Base-by-base conservation (phyloP, 2,888 invertebrate species). In the Lycocerus yunnanus region DNA sequence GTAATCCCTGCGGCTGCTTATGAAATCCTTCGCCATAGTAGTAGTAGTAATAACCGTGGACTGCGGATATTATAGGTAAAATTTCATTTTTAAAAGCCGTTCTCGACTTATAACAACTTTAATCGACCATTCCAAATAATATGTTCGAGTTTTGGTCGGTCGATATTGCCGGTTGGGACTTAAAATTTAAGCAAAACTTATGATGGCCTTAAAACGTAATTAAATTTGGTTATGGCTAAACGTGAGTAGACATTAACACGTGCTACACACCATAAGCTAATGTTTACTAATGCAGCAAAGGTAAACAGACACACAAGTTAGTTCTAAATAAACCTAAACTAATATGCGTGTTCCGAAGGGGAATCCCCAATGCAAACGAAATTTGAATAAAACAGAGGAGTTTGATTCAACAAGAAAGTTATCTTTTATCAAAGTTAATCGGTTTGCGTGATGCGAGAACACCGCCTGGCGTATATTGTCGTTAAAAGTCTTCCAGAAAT, bases 1-100 rank as follows among this genome's bases (percentile, higher is more conserved):
- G 68, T 72, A 72, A 72, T 72, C 72, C 63, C 63, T 66, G 58
- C 66, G 58, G 66, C 60, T 61, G 71, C 60, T 59, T 27, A 71
- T 67, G 71, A 66, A 71, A 71, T 71, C 67, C 18, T 58, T 27
- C 60, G 59, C 66, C 27, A 66, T 71, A 16, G n/a, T n/a, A n/a
- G n/a, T 15, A 58, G 66, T 21, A 58, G 66, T 21, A 71, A 58
- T 71, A 70, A 66, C 58, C 10, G 58, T 27, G 61, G 65, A 65
- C 24, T 15, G 66, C 66, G 59, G 60, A 21, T 15, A 20, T 69
- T 66, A 15, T 27, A 24, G 21, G 61, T 63, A 18, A 63, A 63
- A 63, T 16, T 63, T 63, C 16, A 18, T 63, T 63, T 63, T 20
- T 20, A 43, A 43, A n/a, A 43, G 43, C 6, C 43, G 43, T 43